A percentile compares a stretch with the other conserved stretches of the same genome.
Conservation (phyloP, 2,113 vertebrate species). For the Bettongia penicillata region DNA sequence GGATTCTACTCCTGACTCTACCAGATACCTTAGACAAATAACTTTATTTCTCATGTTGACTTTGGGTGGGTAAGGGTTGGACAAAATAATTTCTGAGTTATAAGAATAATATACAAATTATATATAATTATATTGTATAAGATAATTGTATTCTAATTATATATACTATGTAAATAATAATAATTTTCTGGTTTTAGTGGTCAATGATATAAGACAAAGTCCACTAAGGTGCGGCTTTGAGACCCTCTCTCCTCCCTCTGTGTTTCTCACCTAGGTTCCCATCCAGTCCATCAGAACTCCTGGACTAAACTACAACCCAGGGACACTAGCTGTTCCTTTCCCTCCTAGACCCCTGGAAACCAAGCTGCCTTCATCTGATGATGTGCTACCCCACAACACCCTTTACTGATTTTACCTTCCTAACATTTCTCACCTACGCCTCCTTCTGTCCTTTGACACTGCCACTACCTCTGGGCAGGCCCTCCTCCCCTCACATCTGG, state of each 20-base stretch:
- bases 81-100: not conserved
- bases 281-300: not conserved
- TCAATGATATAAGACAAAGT: not conserved
- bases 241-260: not conserved
- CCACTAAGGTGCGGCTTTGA: not conserved
- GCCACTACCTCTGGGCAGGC: not conserved
- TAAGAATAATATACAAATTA: too few relatives aligned
- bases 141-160: too few relatives aligned
- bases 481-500: not conserved
- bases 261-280: not conserved
- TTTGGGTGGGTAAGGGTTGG: not conserved
- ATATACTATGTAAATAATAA: too few relatives aligned
- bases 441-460: not conserved
- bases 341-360: not conserved
- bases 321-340: not conserved
- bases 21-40: not conserved
- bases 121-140: too few relatives aligned
- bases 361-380: not conserved
- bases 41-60: not conserved
- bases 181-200: not conserved
- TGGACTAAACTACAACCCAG: not conserved
- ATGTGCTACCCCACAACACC: not conserved
- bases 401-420: not conserved
- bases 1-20: not conserved
- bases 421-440: not conserved